Percentiles rank a stretch among this genome's conserved stretches.
Evolutionary conservation across 2,113 vertebrate genomes (phyloP).

Genomic region (Lasiurus cinereus): DNA sequence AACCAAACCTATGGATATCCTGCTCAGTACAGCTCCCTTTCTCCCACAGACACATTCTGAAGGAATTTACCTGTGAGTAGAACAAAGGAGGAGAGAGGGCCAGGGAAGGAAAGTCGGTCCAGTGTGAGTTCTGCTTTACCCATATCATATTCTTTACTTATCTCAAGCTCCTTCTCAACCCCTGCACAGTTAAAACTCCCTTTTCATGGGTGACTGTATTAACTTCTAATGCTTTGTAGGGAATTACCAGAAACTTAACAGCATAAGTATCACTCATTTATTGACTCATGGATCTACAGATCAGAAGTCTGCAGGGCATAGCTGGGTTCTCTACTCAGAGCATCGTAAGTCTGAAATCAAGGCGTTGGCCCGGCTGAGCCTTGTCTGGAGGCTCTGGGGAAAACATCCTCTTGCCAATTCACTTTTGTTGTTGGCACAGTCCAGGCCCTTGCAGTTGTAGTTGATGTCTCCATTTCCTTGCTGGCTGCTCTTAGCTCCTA

Average conservation of each 20-base stretch:
- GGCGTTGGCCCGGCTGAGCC: neutral
- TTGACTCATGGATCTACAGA: neutral
- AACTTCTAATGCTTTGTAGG: neutral
- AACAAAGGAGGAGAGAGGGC: neutral
- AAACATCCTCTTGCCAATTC: neutral
- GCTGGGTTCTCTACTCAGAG: neutral
- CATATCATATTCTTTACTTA: neutral
- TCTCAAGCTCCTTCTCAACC: neutral
- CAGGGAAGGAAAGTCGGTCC: neutral
- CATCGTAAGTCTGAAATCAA: neutral
- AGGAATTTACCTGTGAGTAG: neutral
- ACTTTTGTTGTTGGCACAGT: neutral
- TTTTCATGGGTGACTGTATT: neutral
- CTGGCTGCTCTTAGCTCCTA: neutral
- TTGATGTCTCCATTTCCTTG: neutral
- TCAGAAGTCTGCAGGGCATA: neutral
- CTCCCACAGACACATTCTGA: neutral
- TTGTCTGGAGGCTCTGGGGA: neutral
- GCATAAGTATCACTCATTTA: neutral
- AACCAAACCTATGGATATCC: neutral
- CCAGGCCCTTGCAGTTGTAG: neutral
- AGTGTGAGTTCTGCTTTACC: neutral
- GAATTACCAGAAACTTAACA: neutral
- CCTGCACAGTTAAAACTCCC: neutral
- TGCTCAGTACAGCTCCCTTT: neutral